Evolutionary conservation across 2,113 vertebrate genomes (phyloP), one percentile per base, ranked within the genome.

Genomic region (Forbesichthys agassizii): DNA sequence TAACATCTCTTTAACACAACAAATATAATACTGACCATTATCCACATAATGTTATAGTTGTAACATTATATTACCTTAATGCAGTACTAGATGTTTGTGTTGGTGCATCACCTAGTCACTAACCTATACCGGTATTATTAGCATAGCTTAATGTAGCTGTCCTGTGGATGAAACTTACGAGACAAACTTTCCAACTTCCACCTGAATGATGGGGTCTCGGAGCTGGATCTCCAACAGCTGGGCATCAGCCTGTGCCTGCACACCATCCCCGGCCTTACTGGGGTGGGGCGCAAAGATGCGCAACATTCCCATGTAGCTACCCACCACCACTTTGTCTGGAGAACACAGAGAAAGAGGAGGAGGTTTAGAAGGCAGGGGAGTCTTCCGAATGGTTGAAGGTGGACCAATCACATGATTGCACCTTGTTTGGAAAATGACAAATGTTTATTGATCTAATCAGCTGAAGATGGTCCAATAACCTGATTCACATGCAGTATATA

Each of bases 161-260:
- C 10, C 16, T 33, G 57, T 12, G n/a, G 5, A 6, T 58, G 14
- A 69, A 3, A 98, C 98, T 99, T 92, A 99, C 98, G 96, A 99
- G 87, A 99, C 96, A 78, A 99, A 99, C 88, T 95, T 98, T 65
- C 98, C 97, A 57, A 96, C 91, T 93, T 97, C 95, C 83, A 99
- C 91, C 77, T 99, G 98, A 67, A 99, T 84, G 85, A 99, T 81
- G 51, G 96, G 94, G 33, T 98, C 95, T 51, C 71, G 83, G 1
- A 99, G 88, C 72, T 97, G 95, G 36, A 97, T 92, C 80, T 99
- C 98, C 52, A 99, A 89, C 5, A 99, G 94, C 81, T 97, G 91
- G 48, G 95, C 92, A 65, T 96, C 96, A 2, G 93, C 89, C 2
- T 91, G 84, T 5, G 71, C 63, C 13, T 72, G 83, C 61, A 92